phyloP scores from a whole-genome alignment of 2,113 vertebrate genomes.

The Meles meles region DNA sequence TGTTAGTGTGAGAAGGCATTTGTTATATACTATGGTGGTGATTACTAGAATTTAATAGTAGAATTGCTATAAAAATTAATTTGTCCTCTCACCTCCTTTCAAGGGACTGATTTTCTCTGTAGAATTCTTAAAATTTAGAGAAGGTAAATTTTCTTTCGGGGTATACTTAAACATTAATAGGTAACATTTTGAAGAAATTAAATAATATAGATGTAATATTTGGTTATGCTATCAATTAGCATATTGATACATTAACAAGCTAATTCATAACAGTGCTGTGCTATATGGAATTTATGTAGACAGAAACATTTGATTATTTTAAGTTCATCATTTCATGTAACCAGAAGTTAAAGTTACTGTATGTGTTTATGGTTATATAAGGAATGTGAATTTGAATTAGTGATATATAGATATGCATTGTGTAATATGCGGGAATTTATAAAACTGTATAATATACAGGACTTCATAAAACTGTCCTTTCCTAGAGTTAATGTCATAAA shows the following conservation, averaged over 20 bases:
- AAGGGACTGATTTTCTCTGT: neutral
- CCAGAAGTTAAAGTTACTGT: neutral
- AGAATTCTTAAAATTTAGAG: constrained; percentile 27
- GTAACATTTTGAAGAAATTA: constrained; percentile 33
- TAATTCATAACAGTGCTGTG: neutral
- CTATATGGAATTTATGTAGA: constrained; percentile 8
- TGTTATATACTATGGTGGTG: neutral
- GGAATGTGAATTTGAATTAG: constrained; percentile 32
- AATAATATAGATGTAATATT: neutral
- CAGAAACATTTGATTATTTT: constrained; percentile 10
- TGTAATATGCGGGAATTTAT: neutral
- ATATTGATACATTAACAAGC: neutral
- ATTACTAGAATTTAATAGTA: constrained; percentile 26
- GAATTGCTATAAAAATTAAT: constrained; percentile 3
- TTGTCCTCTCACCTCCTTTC: neutral
- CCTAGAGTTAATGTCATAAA: constrained; percentile 26
- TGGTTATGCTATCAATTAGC: neutral
- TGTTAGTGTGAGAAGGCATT: constrained; percentile 36
- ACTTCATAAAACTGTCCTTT: neutral
- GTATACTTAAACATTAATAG: constrained; percentile 10
- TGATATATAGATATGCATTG: neutral
- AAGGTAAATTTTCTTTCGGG: constrained; percentile 40
- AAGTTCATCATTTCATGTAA: neutral
- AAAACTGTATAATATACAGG: neutral
- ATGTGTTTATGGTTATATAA: constrained; percentile 1